Conservation (phyloP, 2,888 invertebrate species). For the Tetrapedia diversipes region DNA sequence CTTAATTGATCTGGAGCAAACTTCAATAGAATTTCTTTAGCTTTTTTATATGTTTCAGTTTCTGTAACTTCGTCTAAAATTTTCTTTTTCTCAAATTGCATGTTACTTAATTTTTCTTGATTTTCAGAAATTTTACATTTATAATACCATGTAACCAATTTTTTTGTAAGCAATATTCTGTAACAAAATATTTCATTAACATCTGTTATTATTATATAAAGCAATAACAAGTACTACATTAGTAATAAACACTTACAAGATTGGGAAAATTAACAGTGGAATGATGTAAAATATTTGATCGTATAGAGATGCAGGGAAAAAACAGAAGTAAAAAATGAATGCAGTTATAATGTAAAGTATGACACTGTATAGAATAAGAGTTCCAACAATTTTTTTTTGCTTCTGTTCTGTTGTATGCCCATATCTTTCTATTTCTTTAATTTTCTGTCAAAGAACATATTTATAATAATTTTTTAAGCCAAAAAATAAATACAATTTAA, state of each 20-base stretch:
- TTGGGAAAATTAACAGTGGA: constrained; percentile 91
- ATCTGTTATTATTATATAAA: not conserved
- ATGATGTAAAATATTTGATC: constrained; percentile 90
- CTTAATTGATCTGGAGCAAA: constrained; percentile 88
- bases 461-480: constrained; percentile 13
- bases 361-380: constrained; percentile 89
- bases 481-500: constrained; percentile 26
- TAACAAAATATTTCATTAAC: constrained; percentile 62
- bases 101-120: constrained; percentile 87
- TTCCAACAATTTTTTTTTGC: constrained; percentile 92
- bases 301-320: constrained; percentile 89
- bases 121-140: constrained; percentile 91
- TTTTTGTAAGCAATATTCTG: constrained; percentile 91
- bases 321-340: constrained; percentile 90
- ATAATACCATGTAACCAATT: constrained; percentile 94
- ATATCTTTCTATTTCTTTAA: constrained; percentile 91
- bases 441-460: constrained; percentile 84
- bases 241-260: constrained; percentile 88
- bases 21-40: constrained; percentile 94
- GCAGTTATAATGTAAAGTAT: constrained; percentile 89
- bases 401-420: constrained; percentile 91
- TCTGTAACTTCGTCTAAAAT: constrained; percentile 98
- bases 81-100: constrained; percentile 92
- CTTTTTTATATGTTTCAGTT: constrained; percentile 98
- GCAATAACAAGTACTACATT: not conserved